Conservation (phyloP, 2,113 vertebrate genomes). For the Pyxicephalus adspersus region DNA sequence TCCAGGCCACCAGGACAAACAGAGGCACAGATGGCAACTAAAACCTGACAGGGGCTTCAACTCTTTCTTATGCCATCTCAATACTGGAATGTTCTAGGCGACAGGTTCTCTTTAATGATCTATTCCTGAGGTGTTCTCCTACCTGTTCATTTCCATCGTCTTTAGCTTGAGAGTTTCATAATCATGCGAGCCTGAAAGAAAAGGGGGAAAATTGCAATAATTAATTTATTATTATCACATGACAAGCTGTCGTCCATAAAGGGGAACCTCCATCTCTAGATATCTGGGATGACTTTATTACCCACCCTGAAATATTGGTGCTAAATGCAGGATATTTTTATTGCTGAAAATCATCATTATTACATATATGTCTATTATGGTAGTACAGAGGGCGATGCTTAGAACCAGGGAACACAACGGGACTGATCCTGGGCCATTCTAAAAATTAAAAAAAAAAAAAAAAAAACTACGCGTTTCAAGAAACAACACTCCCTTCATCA, state of each 20-base stretch:
- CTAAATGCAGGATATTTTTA: too few relatives aligned
- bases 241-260: too few relatives aligned
- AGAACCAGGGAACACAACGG: background rate
- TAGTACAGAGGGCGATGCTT: too few relatives aligned
- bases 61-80: background rate
- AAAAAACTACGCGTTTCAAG: too few relatives aligned
- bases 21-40: background rate
- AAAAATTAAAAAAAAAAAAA: too few relatives aligned
- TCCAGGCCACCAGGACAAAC: background rate
- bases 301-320: too few relatives aligned
- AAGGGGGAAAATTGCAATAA: background rate
- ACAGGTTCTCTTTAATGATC: background rate
- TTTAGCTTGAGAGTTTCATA: rapidly evolving
- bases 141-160: conserved; percentile 24
- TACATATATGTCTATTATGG: background rate
- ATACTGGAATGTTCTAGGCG: background rate
- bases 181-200: background rate
- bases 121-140: background rate
- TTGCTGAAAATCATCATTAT: background rate
- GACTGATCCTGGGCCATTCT: too few relatives aligned
- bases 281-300: too few relatives aligned
- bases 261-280: too few relatives aligned
- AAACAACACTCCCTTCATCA: too few relatives aligned
- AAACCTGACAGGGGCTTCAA: background rate
- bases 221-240: background rate